Evolutionary conservation across 2,797 vertebrate species (phyloP).

Genomic region (Orientallactaga sibirica): DNA sequence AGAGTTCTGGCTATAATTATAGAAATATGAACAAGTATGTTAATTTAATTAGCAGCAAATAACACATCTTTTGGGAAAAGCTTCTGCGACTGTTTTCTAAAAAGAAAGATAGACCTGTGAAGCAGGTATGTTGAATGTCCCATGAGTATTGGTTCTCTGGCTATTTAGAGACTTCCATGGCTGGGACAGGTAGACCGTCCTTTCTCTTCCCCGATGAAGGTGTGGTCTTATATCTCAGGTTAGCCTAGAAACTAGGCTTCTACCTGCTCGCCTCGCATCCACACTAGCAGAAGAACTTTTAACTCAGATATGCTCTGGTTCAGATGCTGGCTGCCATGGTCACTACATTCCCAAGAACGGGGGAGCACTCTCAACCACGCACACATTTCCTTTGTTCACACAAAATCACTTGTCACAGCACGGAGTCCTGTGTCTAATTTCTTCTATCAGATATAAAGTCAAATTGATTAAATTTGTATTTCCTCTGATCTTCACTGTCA

Average conservation of each 20-base stretch:
- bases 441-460: not conserved
- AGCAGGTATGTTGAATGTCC: not conserved
- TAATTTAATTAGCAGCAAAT: constrained; percentile 64
- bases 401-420: not conserved
- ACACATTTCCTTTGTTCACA: not conserved
- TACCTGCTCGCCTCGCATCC: not conserved
- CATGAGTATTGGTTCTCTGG: not conserved
- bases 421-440: not conserved
- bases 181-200: not conserved
- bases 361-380: not conserved
- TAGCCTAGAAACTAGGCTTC: not conserved
- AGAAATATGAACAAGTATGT: not conserved
- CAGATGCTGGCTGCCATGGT: not conserved
- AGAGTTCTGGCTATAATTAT: constrained; percentile 52
- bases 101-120: not conserved
- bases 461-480: constrained; percentile 51
- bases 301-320: not conserved
- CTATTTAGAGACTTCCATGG: not conserved
- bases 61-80: not conserved
- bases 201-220: not conserved
- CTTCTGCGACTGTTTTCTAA: not conserved
- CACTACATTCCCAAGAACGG: not conserved
- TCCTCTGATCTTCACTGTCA: constrained; percentile 35
- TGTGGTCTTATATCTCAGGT: not conserved
- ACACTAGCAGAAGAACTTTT: not conserved